Evolutionary conservation across 2,888 invertebrate genomes (phyloP), one percentile per base, ranked within the genome.

Genomic region (Branchipolynoe longqiensis): DNA sequence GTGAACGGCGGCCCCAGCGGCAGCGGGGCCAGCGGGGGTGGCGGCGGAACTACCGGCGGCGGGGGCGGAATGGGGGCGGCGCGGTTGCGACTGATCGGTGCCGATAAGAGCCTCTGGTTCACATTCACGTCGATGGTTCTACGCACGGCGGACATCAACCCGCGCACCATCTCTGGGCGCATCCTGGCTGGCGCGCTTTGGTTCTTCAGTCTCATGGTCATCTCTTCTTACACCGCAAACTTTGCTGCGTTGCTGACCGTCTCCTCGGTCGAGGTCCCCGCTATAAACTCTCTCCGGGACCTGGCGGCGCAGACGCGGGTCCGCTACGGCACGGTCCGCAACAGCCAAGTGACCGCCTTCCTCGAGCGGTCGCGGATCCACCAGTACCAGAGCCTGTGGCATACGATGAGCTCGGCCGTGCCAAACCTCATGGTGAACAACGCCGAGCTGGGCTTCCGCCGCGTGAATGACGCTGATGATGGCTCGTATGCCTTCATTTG

Each of bases 61-160:
- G 36, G 22, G 58, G 6, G 62, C 28, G 31, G 25, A 25, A n/a
- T n/a, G n/a, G n/a, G n/a, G n/a, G 8, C 41, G 2, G 82, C 54
- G 22, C 56, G 73, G 40, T 41, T 64, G 12, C 40, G 82, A 3
- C 58, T 73, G 25, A 33, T 85, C 22, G 73, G 84, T 22, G 90
- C 92, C 33, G 87, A 90, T 38, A 92, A 93, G 85, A 90, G 92
- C 86, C 90, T 91, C 84, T 92, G 93, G 92, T 93, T 93, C 86
- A 91, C 92, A 38, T 92, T 92, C 85, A 92, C 92, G 0, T 91
- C 92, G 2, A 87, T 93, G 83, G 89, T 93, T 18, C 36, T 96
- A 96, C 90, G 97, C 97, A 97, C 94, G 94, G 12, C 96, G 92
- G 86, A 85, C 41, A 56, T 84, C 33, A 59, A 56, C 31, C 87